Percentiles rank a stretch among this genome's conserved stretches.
Conservation (phyloP, 2,113 vertebrate genomes). For the Erpornis zantholeuca region DNA sequence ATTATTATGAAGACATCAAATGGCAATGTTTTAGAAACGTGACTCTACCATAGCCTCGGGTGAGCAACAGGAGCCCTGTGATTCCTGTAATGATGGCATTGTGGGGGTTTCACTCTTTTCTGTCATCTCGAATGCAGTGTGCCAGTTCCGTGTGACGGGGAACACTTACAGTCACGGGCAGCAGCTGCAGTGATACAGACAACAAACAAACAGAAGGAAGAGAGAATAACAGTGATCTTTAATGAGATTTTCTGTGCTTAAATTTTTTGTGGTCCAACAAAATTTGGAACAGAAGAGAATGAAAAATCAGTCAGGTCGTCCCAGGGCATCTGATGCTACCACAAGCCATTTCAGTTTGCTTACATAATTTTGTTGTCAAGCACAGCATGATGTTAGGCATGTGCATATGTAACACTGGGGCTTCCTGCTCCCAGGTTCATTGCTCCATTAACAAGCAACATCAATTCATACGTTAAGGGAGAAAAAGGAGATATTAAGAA, state of each 20-base stretch:
- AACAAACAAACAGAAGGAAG: neutral
- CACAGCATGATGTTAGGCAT: neutral
- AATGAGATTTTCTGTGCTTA: neutral
- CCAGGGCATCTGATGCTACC: neutral
- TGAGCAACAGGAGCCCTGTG: neutral
- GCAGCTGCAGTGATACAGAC: neutral
- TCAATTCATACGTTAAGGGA: neutral
- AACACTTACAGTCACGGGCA: neutral
- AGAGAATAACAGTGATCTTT: neutral
- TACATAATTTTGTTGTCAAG: neutral
- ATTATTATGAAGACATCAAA: slow-evolving; percentile 13
- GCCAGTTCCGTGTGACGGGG: neutral
- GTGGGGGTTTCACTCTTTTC: neutral
- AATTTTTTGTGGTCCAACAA: neutral
- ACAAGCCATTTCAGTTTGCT: neutral
- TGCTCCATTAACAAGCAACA: neutral
- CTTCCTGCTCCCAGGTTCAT: neutral
- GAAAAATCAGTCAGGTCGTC: neutral
- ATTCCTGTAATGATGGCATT: neutral
- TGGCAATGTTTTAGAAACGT: neutral
- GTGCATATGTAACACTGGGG: neutral
- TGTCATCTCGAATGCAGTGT: neutral
- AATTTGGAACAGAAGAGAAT: neutral
- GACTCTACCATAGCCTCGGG: neutral
- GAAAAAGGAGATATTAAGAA: neutral